Percentiles rank a stretch among this genome's conserved stretches.
Evolutionary conservation across 2,113 vertebrate species (phyloP).

Genomic region (Burhinus bistriatus): DNA sequence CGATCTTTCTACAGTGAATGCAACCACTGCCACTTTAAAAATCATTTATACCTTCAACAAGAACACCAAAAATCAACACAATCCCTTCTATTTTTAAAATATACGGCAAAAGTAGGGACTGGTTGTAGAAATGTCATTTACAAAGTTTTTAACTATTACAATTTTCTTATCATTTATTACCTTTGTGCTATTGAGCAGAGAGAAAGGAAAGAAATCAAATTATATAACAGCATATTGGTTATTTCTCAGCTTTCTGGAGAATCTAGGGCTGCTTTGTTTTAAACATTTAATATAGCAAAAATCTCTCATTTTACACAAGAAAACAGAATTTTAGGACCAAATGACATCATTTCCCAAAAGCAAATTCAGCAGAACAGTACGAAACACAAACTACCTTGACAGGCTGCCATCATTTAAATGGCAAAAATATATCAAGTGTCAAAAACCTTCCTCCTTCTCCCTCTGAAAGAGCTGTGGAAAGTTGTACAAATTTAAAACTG

Average conservation of each 20-base stretch:
- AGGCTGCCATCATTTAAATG: not conserved
- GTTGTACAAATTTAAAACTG: not conserved
- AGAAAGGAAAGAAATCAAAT: not conserved
- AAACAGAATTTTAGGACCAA: not conserved
- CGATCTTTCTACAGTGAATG: not conserved
- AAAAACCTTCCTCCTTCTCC: not conserved
- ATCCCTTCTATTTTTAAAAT: not conserved
- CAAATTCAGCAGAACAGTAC: not conserved
- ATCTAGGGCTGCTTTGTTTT: not conserved
- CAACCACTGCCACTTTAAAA: not conserved
- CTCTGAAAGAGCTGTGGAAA: not conserved
- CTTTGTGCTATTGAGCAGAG: not conserved
- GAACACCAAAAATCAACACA: not conserved
- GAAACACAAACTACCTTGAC: not conserved
- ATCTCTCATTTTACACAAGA: not conserved
- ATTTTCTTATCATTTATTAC: not conserved
- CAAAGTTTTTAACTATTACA: not conserved
- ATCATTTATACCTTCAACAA: not conserved
- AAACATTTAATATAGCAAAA: not conserved
- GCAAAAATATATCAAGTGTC: not conserved
- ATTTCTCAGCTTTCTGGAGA: not conserved
- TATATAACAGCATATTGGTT: not conserved
- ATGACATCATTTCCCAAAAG: fast-evolving
- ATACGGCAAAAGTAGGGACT: not conserved
- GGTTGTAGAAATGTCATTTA: not conserved